Conservation (phyloP, 2,888 invertebrate species). For the Azorinus chamasolen region DNA sequence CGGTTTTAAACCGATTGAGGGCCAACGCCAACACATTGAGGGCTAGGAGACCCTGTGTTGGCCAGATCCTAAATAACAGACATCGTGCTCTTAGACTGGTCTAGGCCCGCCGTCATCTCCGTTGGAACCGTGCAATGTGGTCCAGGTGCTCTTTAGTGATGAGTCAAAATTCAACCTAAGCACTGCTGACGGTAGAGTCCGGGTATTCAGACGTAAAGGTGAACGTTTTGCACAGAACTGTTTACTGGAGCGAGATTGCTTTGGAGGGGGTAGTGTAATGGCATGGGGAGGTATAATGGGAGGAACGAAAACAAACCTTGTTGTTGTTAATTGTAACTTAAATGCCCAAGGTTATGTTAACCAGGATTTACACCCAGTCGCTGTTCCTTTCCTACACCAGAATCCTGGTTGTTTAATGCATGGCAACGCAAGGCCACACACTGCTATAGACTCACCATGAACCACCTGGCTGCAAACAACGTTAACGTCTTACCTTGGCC, state of each 20-base stretch:
- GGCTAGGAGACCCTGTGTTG: conserved; percentile 18
- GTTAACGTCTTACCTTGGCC: too few relatives aligned
- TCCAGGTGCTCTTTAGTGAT: conserved; percentile 13
- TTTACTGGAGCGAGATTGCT: conserved; percentile 3
- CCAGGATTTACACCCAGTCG: not conserved
- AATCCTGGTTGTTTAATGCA: conserved; percentile 1
- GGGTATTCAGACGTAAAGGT: conserved; percentile 8
- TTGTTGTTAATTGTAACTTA: not conserved
- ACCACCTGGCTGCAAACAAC: too few relatives aligned
- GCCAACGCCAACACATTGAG: conserved; percentile 7
- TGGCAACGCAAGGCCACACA: conserved; percentile 23
- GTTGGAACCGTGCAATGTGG: conserved; percentile 1
- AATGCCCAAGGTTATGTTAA: not conserved
- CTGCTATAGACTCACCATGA: too few relatives aligned
- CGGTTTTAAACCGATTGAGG: conserved; percentile 2
- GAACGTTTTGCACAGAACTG: conserved; percentile 1
- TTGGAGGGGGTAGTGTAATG: conserved; percentile 2
- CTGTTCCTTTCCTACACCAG: not conserved
- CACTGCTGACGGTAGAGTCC: conserved; percentile 12
- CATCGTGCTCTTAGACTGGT: not conserved
- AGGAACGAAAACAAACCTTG: conserved; percentile 1
- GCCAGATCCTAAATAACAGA: not conserved
- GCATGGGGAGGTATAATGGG: conserved; percentile 7
- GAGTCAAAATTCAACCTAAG: conserved; percentile 6
- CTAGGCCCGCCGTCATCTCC: conserved; percentile 7